Percentiles rank a stretch among this genome's conserved stretches.
Evolutionary conservation across 1,140 invertebrate genomes (phyloP).

Genomic region (Aphelenchoides fujianensis): DNA sequence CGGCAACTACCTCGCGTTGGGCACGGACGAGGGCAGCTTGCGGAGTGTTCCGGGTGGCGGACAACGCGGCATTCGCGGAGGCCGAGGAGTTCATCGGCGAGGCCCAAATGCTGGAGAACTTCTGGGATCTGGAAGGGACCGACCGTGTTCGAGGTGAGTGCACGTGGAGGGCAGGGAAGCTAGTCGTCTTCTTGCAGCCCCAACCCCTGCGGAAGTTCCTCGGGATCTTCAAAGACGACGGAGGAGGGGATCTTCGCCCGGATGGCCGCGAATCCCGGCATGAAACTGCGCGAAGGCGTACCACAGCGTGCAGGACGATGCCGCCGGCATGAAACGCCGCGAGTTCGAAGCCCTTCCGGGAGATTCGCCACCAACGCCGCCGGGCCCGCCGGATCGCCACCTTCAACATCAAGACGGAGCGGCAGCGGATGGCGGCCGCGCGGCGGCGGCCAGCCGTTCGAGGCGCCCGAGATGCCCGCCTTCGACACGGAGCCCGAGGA

Average conservation of each 20-base stretch:
- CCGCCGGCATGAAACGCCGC: neutral
- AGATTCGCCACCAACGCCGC: conserved; percentile 1
- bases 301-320: neutral
- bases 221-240: conserved; percentile 15
- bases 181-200: neutral
- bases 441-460: neutral
- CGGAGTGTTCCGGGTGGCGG: neutral
- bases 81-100: neutral
- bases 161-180: too few species aligned
- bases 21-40: conserved; percentile 15
- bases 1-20: neutral
- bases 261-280: conserved; percentile 13
- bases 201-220: neutral
- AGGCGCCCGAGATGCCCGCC: conserved; percentile 11
- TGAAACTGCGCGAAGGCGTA: conserved; percentile 7
- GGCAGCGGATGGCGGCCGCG: neutral
- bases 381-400: neutral
- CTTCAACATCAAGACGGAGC: conserved; percentile 3
- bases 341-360: conserved; percentile 2
- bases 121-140: conserved; percentile 12
- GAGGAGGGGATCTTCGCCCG: too few species aligned
- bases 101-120: neutral
- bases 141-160: too few species aligned
- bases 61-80: neutral
- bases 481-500: conserved; percentile 6